Base-by-base conservation (phyloP, 2,113 vertebrate genomes). In the Erpornis zantholeuca region DNA sequence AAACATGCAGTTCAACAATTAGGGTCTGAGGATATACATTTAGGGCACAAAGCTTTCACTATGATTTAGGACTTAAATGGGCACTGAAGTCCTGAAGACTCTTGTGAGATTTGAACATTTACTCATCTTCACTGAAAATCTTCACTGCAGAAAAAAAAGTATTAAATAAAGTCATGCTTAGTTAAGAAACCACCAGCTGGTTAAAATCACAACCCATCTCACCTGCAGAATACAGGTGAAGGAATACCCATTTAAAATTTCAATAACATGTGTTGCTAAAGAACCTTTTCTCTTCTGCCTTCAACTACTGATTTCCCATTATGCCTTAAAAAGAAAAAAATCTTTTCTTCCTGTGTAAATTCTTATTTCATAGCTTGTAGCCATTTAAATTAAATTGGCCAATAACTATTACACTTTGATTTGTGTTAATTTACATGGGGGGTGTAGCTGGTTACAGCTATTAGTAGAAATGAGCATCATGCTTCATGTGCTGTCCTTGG, bases 401-500 rank as follows among this genome's bases (percentile, higher is more conserved):
- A 45, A 23, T 63, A 80, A 19, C 12, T n/a, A 33, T 49, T 47
- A 15, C 28, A 15, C 3, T 93, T 79, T 65, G 10, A 49, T 21
- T 68, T 20, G 14, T 86, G 27, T 70, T 81, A 86, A 63, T 83
- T 86, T 92, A 85, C 6, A 7, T 10, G 14, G 8, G 0, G 7
- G 1, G 3, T 73, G 3, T 15, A 69, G 18, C 36, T 85, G 56
- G 24, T 85, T 85, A 69, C 22, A 72, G 11, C 40, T 76, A 13
- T 85, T 71, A 65, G 36, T 61, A 49, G 17, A 76, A 64, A 68
- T 50, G 19, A 65, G 8, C n/a, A 49, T 33, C 61, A 8, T 44
- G 24, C 14, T 57, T 47, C 2, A 0, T n/a, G 5, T 79, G 10
- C 10, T 72, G 33, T 45, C 59, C 36, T 88, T 2, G 0, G 78